Base-by-base conservation (phyloP, 2,113 vertebrate species). In the Pseudopodoces humilis region DNA sequence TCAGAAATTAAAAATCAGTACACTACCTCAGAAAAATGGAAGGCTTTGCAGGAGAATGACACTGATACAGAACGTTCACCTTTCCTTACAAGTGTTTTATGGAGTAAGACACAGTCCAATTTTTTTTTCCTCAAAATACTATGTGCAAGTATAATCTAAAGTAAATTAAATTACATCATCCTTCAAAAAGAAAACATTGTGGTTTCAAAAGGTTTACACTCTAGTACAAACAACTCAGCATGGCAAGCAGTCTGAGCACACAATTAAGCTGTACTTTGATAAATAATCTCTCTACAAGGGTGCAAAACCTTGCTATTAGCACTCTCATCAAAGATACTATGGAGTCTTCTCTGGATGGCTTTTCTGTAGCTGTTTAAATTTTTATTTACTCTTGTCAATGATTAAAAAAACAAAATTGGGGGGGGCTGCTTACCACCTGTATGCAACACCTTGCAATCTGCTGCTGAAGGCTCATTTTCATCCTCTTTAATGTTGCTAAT, bases 341-440 rank as follows among this genome's bases (percentile, higher is more conserved):
- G 78, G 37, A 87, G 41, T 92, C 50, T 33, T 50, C 63, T 50
- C 70, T 35, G 17, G 31, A 39, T 84, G 6, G 60, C 77, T 94
- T 81, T 76, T 60, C 78, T 77, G n/a, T 52, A 44, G 52, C 33
- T 67, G 75, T 74, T 78, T 44, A 41, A 14, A 83, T 91, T 94
- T 75, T 83, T 70, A 81, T 91, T 94, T 86, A 93, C 28, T 59
- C 55, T 15, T 80, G 30, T 22, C 53, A 79, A 46, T 16, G 17
- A 92, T 23, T 52, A 13, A 59, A 37, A 90, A 50, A 30, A 25
- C 10, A 31, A 33, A 10, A 15, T 8, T 10, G 5, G 35, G 39
- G 74, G n/a, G 30, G 55, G 37, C 37, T 95, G 46, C 98, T 98
- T 98, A 99, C 99, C 98, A 17, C 95, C 98, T 90, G 98, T 97